Evolutionary conservation across 2,888 invertebrate genomes (phyloP).

Genomic region (Drosophila colorata): DNA sequence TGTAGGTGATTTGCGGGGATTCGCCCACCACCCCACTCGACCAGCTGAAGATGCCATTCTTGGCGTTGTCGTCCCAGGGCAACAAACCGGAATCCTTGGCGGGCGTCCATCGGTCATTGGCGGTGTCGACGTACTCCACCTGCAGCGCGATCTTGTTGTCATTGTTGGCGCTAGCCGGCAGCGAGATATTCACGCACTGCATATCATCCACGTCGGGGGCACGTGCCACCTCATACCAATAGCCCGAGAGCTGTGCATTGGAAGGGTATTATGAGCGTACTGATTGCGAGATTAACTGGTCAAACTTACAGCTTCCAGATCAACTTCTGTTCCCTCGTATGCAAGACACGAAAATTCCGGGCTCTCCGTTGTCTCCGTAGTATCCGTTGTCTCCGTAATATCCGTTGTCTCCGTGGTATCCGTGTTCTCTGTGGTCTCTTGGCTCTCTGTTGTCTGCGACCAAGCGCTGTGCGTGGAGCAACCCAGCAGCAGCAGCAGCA

Average conservation of each 20-base stretch:
- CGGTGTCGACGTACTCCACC: conserved; percentile 16
- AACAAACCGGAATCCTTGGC: neutral
- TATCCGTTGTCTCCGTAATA: rapidly evolving
- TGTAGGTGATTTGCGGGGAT: conserved; percentile 6
- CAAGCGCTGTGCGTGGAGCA: conserved; percentile 14
- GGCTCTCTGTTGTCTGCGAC: conserved; percentile 1
- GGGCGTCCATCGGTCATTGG: conserved; percentile 26
- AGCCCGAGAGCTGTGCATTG: conserved; percentile 20
- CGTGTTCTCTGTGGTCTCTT: neutral
- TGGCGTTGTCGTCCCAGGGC: conserved; percentile 24
- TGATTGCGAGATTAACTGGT: neutral
- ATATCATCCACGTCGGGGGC: neutral
- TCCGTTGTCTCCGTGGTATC: neutral
- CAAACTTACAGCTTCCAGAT: conserved; percentile 35
- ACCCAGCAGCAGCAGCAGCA: conserved; percentile 24
- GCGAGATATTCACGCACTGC: conserved; percentile 12
- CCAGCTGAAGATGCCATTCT: conserved; percentile 36
- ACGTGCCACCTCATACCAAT: conserved; percentile 39
- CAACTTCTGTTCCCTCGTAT: neutral
- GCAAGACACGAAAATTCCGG: conserved; percentile 1
- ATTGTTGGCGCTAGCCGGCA: neutral
- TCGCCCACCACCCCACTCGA: neutral
- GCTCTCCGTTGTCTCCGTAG: neutral
- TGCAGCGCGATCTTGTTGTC: conserved; percentile 11
- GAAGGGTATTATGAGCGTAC: neutral